These are phyloP conservation scores for Odontamblyopus lacepedii DNA, from an alignment of 2,797 vertebrate species.

Conservation along the genomic window DNA sequence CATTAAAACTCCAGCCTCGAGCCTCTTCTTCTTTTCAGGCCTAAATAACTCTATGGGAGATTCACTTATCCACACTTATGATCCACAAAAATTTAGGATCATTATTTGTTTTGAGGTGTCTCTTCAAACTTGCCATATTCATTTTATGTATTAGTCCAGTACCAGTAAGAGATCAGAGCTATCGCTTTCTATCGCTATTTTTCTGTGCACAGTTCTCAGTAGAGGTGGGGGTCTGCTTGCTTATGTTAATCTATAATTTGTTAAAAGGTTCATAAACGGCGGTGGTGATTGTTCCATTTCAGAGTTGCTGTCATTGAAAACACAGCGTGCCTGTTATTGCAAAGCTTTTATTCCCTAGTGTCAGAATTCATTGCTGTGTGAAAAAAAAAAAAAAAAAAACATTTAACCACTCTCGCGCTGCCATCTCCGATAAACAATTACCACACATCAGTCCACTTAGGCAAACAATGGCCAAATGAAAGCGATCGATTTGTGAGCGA, in stretches of 20 bases:
- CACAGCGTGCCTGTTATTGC: not conserved
- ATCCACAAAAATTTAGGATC: no score
- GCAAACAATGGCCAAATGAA: constrained; percentile 38
- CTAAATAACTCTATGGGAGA: no score
- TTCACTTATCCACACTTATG: no score
- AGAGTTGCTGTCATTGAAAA: not conserved
- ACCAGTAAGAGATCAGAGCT: no score
- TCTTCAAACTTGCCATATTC: no score
- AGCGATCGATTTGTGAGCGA: constrained; percentile 29
- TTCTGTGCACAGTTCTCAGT: no score
- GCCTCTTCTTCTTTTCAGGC: no score
- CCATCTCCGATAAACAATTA: constrained; percentile 52
- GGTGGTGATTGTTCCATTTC: not conserved
- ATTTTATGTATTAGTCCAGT: no score
- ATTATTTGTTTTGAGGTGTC: no score
- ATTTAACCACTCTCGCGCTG: constrained; percentile 39
- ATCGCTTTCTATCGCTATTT: no score
- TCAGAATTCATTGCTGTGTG: constrained; percentile 41
- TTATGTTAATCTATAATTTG: not conserved
- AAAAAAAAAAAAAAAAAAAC: constrained; percentile 20
- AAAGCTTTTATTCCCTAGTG: constrained; percentile 25
- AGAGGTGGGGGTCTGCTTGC: not conserved
- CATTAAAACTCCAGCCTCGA: no score
- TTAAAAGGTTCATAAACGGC: not conserved
- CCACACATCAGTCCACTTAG: constrained; percentile 36